Evolutionary conservation across 2,888 invertebrate species (phyloP).

Genomic region (Leucozona laternaria): DNA sequence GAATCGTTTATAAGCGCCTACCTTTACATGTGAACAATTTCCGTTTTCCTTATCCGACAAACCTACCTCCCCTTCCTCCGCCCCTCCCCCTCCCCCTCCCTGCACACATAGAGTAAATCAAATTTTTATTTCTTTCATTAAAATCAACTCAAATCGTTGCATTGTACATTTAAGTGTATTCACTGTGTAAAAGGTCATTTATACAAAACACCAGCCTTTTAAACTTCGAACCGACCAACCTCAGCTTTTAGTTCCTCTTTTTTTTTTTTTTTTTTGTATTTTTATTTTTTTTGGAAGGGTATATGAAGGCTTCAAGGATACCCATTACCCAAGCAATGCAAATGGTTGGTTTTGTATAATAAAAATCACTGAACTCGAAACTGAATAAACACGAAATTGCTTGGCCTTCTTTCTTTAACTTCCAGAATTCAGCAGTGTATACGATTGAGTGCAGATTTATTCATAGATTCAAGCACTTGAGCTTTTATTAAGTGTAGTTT

Average conservation of each 20-base stretch:
- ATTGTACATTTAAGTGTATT: constrained; percentile 47
- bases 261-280: not conserved
- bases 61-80: constrained; percentile 21
- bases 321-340: not conserved
- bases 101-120: constrained; percentile 43
- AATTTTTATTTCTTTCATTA: constrained; percentile 52
- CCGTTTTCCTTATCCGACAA: constrained; percentile 49
- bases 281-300: constrained; percentile 1
- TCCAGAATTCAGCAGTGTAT: constrained; percentile 36
- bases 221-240: constrained; percentile 11
- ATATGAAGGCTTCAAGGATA: constrained; percentile 28
- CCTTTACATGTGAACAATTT: constrained; percentile 72
- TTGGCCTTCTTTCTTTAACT: constrained; percentile 49
- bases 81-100: no score
- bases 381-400: constrained; percentile 73
- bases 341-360: constrained; percentile 51
- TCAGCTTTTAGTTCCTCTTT: not conserved
- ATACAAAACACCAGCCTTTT: constrained; percentile 35
- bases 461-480: constrained; percentile 69
- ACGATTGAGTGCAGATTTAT: constrained; percentile 71
- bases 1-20: constrained; percentile 25
- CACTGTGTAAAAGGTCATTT: constrained; percentile 53
- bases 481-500: constrained; percentile 74
- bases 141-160: constrained; percentile 62
- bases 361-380: constrained; percentile 74